Conservation (phyloP, 2,888 invertebrate genomes). For the Aradus depressus region DNA sequence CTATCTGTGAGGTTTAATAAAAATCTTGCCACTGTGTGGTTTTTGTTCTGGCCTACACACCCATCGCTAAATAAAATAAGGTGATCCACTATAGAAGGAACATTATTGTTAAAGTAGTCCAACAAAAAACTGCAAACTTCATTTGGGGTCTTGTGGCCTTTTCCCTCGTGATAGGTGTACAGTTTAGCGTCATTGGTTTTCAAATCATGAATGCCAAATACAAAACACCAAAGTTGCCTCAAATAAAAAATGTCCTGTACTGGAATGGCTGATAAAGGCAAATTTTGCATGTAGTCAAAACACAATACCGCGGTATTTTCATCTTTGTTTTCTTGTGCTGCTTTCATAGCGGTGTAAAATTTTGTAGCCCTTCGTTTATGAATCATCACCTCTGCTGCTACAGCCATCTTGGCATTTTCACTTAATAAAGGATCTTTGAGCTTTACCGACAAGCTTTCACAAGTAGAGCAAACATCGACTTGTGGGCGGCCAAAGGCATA, state of each 20-base stretch:
- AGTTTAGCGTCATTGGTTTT: slow-evolving; percentile 26
- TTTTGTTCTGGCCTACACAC: slow-evolving; percentile 27
- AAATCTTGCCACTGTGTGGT: no score
- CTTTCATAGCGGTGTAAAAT: slow-evolving; percentile 24
- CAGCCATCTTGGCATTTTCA: slow-evolving; percentile 26
- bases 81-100: slow-evolving; percentile 19
- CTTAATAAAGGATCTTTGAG: slow-evolving; percentile 23
- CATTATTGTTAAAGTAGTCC: slow-evolving; percentile 17
- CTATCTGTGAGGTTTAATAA: no score
- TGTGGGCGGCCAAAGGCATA: slow-evolving; percentile 30
- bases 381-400: slow-evolving; percentile 27
- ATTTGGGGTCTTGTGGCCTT: slow-evolving; percentile 20
- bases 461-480: slow-evolving; percentile 29
- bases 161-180: slow-evolving; percentile 28
- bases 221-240: slow-evolving; percentile 28
- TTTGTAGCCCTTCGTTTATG: slow-evolving; percentile 29
- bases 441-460: slow-evolving; percentile 27
- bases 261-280: slow-evolving; percentile 7
- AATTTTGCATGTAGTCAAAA: slow-evolving; percentile 23
- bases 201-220: slow-evolving; percentile 25
- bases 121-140: slow-evolving; percentile 20
- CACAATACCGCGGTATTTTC: slow-evolving; percentile 24
- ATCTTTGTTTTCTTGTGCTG: slow-evolving; percentile 19
- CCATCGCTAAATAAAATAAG: slow-evolving; percentile 25
- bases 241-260: no score